Base-by-base conservation (phyloP, 2,888 invertebrate species). In the Lepidocyrtinus sp. region DNA sequence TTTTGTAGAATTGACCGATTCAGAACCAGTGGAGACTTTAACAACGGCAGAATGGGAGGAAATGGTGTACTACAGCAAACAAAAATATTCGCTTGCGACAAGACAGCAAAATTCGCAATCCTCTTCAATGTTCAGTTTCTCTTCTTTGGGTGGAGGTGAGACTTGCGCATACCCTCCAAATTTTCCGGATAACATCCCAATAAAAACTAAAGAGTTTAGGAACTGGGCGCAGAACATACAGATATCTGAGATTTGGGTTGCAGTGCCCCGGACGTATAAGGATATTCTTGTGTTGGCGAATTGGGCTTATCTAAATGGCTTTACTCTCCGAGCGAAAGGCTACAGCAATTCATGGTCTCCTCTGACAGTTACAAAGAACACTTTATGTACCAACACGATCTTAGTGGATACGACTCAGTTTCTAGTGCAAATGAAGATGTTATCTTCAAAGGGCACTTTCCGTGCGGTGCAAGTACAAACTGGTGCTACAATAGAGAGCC, bases 301-400 rank as follows among this genome's bases (percentile, higher is more conserved):
- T 26, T 83, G 82, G 82, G 83, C 83, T n/a, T 69, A 63, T 50
- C 21, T 76, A 12, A 62, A 82, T 46, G 71, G 62, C 26, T 80
- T 73, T 46, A 72, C 50, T 62, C 9, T 82, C 17, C 64, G 82
- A n/a, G 59, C 83, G 7, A 63, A 55, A 22, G 81, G 81, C 0
- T 74, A 26, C 65, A 61, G 26, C 9, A 77, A 82, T 17, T 68
- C 62, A 1, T 83, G 79, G 76, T 73, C 83, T 1, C 83, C 83
- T 1, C 27, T 82, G n/a, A 74, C 76, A 0, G 59, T 82, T 1
- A 74, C 80, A 3, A 59, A 24, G 9, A 25, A 62, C 1, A 24
- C 62, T 2, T n/a, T 45, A 1, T 83, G 83, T 55, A 9, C 26
- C 9, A 73, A 72, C 25, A 68, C 82, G 0, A 61, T 83, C 25